Evolutionary conservation across 2,888 invertebrate species (phyloP), one percentile per base, ranked within the genome.

Genomic region (Acronicta leporina): DNA sequence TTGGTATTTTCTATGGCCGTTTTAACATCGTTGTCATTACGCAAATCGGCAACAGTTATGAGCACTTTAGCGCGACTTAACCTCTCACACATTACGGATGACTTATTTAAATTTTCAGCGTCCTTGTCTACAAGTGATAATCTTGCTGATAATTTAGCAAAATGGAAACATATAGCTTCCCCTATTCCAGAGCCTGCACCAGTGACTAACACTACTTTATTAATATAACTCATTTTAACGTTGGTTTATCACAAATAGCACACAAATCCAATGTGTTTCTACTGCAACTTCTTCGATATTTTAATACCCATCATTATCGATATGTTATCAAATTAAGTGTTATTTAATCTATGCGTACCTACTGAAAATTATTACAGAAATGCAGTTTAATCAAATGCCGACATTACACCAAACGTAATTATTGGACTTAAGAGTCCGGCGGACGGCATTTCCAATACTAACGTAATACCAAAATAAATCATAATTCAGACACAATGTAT

Each of bases 171-270:
- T 35, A 81, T 77, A 11, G 80, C 80, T 75, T 84, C 82, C n/a
- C 88, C 87, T 6, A 88, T 80, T 10, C 85, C 86, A 0, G 84
- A 85, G 9, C 78, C 74, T 8, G 85, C 86, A 38, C 87, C 84
- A 4, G 88, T 87, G 50, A 88, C 66, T 49, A 85, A 38, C 3
- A 86, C 81, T 3, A 84, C 77, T 83, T 87, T 84, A 65, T 84
- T 83, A 27, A 75, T 56, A 49, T 87, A 87, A 79, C 73, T 76
- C 87, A 85, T 86, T 64, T 55, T 73, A 42, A 13, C n/a, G n/a
- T 40, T 14, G 8, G 3, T 27, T 11, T 33, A 40, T 27, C n/a
- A 15, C 43, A 16, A 64, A 49, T 45, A 53, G 8, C 14, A 30
- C 27, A 9, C 33, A 53, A n/a, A n/a, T n/a, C n/a, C 10, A 51